Evolutionary conservation across 2,797 vertebrate species (phyloP).

Genomic region (Steatocranus sp.): DNA sequence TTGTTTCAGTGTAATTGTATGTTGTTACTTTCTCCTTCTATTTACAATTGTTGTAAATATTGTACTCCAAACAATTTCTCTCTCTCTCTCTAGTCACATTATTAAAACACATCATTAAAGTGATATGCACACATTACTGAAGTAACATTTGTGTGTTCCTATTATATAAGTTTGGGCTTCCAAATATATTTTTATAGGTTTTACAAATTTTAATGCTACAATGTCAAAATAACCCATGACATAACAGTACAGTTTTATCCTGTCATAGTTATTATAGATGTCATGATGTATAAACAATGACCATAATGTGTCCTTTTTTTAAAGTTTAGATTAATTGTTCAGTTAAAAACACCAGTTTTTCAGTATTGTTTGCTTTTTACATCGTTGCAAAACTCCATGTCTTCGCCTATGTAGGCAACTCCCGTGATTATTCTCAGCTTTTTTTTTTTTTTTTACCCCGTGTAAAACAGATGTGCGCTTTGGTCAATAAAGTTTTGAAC

Average conservation of each 20-base stretch:
- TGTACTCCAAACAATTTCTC: neutral
- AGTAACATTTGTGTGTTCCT: neutral
- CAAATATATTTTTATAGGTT: neutral
- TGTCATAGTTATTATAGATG: neutral
- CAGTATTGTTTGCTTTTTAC: neutral
- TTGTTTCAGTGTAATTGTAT: neutral
- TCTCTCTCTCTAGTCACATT: neutral
- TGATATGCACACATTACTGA: neutral
- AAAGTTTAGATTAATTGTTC: neutral
- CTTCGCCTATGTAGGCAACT: neutral
- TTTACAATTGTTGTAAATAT: neutral
- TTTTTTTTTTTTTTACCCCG: neutral
- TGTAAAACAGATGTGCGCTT: neutral
- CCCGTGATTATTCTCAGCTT: neutral
- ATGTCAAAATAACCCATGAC: neutral
- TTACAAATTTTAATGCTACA: neutral
- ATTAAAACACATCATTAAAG: neutral
- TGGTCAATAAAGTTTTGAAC: constrained; percentile 52
- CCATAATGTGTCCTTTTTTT: neutral
- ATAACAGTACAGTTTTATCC: neutral
- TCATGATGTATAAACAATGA: neutral
- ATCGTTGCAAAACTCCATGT: neutral
- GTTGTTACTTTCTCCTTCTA: neutral
- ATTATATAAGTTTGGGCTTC: neutral
- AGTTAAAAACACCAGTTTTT: neutral